Conservation (phyloP, 2,888 invertebrate genomes). For the Cephus rjabovi region DNA sequence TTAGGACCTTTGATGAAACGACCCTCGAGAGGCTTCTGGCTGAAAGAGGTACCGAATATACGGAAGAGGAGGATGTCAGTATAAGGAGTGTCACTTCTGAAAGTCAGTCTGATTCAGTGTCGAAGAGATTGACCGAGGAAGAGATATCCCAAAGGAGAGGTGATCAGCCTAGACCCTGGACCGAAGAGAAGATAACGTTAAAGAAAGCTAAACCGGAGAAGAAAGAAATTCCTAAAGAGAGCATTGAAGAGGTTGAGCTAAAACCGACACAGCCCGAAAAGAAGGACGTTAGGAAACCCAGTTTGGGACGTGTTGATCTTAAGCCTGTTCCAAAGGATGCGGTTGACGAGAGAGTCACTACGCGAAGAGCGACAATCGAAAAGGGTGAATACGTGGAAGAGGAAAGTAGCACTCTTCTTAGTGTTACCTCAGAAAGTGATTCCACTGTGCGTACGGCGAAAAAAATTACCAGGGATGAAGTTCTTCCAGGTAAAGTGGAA, state of each 20-base stretch:
- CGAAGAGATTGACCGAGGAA: constrained; percentile 25
- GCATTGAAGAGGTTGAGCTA: constrained; percentile 29
- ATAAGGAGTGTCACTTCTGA: constrained; percentile 24
- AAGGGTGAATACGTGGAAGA: constrained; percentile 42
- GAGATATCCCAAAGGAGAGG: constrained; percentile 32
- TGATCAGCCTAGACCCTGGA: constrained; percentile 38
- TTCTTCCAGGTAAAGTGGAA: constrained; percentile 26
- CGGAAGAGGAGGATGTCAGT: constrained; percentile 39
- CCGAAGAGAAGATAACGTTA: constrained; percentile 41
- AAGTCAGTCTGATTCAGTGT: constrained; percentile 7
- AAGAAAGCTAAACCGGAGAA: constrained; percentile 38
- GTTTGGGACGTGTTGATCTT: constrained; percentile 25
- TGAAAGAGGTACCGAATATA: constrained; percentile 32
- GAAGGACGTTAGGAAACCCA: constrained; percentile 29
- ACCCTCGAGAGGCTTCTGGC: constrained; percentile 29
- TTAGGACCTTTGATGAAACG: constrained; percentile 13
- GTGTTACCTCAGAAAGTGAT: constrained; percentile 26
- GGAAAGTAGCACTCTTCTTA: constrained; percentile 36
- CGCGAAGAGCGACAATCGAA: constrained; percentile 11
- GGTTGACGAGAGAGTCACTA: constrained; percentile 30
- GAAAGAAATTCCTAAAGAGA: constrained; percentile 26
- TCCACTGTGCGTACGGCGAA: constrained; percentile 22
- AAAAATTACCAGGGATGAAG: constrained; percentile 30
- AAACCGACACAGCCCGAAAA: constrained; percentile 27
- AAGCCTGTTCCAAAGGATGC: constrained; percentile 19